A percentile compares a stretch with the other conserved stretches of the same genome.
Evolutionary conservation across 2,888 invertebrate species (phyloP).

Genomic region (Notocelia uddmanniana): DNA sequence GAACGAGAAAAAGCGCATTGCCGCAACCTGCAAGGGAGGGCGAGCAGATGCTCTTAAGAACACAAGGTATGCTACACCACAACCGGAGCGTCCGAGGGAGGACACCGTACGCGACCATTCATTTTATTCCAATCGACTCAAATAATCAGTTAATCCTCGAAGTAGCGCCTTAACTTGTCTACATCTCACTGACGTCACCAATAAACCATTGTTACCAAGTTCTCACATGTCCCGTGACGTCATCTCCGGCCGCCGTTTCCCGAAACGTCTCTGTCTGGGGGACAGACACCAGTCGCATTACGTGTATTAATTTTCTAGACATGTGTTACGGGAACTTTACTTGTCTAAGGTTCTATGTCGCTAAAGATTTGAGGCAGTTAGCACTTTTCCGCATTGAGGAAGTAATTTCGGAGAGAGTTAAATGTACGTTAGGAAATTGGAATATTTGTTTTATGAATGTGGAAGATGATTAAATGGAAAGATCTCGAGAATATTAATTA

Average conservation of each 20-base stretch:
- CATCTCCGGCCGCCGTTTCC: slow-evolving; percentile 22
- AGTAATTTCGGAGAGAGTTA: slow-evolving; percentile 9
- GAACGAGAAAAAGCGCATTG: no score
- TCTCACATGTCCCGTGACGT: neutral
- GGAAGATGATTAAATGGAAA: neutral
- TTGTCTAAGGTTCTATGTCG: neutral
- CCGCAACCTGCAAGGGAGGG: no score
- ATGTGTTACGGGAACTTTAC: neutral
- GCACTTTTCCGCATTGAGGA: neutral
- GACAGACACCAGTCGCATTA: slow-evolving; percentile 15
- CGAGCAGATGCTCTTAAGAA: no score
- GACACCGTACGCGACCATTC: no score
- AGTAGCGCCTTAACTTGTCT: no score
- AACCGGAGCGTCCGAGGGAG: no score
- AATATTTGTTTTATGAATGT: slow-evolving; percentile 9
- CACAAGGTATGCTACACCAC: no score
- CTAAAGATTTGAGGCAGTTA: neutral
- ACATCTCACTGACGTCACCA: neutral
- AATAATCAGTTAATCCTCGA: no score
- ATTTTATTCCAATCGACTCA: no score
- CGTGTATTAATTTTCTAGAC: slow-evolving; percentile 14
- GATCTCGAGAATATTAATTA: neutral
- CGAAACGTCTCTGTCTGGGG: neutral
- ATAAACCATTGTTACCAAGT: slow-evolving; percentile 5
- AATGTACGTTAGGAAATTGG: slow-evolving; percentile 7